Conservation (phyloP, 2,113 vertebrate species). For the Baryphthengus martii region DNA sequence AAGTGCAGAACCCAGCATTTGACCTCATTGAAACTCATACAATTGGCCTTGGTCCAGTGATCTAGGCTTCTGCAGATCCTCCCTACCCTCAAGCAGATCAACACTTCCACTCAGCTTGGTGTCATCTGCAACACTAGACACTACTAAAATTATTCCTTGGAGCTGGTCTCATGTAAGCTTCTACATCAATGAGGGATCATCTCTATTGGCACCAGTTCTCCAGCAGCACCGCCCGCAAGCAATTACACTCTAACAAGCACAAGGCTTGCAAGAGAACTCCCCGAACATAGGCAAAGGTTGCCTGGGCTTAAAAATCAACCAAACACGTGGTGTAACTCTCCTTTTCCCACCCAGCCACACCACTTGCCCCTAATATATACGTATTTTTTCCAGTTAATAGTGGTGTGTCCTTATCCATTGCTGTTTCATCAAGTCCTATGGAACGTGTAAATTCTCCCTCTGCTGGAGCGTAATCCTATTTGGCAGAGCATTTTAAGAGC, state of each 20-base stretch:
- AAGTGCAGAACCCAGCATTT: too few relatives aligned
- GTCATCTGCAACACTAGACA: too few relatives aligned
- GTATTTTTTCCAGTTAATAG: neutral
- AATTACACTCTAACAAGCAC: slow-evolving; percentile 22
- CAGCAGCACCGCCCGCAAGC: neutral
- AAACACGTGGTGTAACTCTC: neutral
- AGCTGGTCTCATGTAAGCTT: neutral
- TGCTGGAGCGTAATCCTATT: neutral
- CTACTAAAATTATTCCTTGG: neutral
- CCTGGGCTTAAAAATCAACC: neutral
- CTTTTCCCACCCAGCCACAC: neutral
- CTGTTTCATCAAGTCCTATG: slow-evolving; percentile 8
- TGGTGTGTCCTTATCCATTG: neutral
- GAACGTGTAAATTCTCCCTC: slow-evolving; percentile 15
- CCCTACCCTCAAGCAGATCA: too few relatives aligned
- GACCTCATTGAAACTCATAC: too few relatives aligned
- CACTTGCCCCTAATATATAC: neutral
- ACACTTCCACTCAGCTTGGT: too few relatives aligned
- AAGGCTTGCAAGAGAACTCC: neutral
- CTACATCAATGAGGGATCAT: slow-evolving; percentile 30
- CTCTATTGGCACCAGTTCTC: neutral
- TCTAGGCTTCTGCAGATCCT: too few relatives aligned
- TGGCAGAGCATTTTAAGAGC: neutral
- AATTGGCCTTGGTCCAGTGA: too few relatives aligned
- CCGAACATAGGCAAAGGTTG: neutral